Conservation (phyloP, 2,113 vertebrate genomes). For the Eptatretus burgeri region DNA sequence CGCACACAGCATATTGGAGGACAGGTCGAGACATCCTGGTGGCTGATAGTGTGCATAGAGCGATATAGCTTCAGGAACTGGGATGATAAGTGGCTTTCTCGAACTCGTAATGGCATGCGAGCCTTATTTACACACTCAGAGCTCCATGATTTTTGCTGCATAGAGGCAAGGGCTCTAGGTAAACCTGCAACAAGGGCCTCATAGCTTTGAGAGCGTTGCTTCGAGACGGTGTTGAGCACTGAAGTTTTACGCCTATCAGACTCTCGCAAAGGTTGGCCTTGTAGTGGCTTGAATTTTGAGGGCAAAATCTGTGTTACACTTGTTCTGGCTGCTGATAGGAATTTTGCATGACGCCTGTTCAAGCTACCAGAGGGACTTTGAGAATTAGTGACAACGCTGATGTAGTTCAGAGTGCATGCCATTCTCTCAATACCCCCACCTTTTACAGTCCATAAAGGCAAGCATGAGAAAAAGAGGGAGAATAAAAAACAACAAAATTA, state of each 20-base stretch:
- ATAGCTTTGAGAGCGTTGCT: too few species aligned
- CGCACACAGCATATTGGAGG: constrained; percentile 4
- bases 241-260: too few species aligned
- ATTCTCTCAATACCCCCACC: constrained; percentile 6
- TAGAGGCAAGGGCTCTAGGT: too few species aligned
- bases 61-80: constrained; percentile 5
- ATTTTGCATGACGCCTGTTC: constrained; percentile 3
- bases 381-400: constrained; percentile 3
- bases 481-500: not conserved
- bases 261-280: too few species aligned
- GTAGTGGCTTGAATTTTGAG: not conserved
- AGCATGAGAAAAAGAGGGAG: not conserved
- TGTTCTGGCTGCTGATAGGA: not conserved
- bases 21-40: not conserved
- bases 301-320: constrained; percentile 1
- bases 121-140: not conserved
- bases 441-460: constrained; percentile 4
- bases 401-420: not conserved
- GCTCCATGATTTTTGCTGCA: not conserved
- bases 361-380: constrained; percentile 2
- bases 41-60: constrained; percentile 5
- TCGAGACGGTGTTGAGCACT: too few species aligned
- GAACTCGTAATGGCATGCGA: not conserved
- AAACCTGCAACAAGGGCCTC: too few species aligned
- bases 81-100: not conserved